Conservation (phyloP, 2,888 invertebrate species). For the Syrista parreyssii region DNA sequence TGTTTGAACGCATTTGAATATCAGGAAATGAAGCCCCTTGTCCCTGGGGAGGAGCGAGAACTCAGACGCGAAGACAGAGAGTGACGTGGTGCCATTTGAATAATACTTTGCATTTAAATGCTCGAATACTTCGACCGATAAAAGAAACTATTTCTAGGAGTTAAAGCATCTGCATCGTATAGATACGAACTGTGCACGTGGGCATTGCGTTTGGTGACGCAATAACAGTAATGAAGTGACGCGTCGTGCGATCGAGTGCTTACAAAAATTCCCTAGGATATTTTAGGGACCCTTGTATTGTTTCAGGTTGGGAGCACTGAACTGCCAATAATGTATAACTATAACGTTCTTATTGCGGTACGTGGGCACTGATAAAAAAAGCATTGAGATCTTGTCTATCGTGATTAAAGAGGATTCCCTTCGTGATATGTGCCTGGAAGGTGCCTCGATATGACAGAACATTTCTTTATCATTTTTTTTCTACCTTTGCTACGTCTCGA, state of each 20-base stretch:
- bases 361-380: not conserved
- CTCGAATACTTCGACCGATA: constrained; percentile 61
- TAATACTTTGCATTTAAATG: constrained; percentile 65
- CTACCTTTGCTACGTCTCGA: not conserved
- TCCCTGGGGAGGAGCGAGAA: constrained; percentile 39
- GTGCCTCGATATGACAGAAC: not conserved
- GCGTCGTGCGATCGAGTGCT: too few relatives aligned
- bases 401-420: not conserved
- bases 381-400: not conserved
- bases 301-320: not conserved
- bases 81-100: constrained; percentile 54
- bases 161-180: not conserved
- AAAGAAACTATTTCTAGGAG: constrained; percentile 53
- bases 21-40: constrained; percentile 63
- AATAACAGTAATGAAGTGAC: too few relatives aligned
- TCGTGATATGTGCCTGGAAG: too few relatives aligned
- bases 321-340: not conserved
- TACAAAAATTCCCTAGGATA: not conserved
- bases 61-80: constrained; percentile 27
- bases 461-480: not conserved
- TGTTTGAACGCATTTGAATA: constrained; percentile 65
- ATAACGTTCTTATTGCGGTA: not conserved
- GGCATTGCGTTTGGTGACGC: too few relatives aligned
- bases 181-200: not conserved
- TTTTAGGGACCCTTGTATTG: not conserved